These are phyloP conservation scores for Pomacea canaliculata DNA, from an alignment of 2,888 invertebrate genomes.

Conservation along the genomic window DNA sequence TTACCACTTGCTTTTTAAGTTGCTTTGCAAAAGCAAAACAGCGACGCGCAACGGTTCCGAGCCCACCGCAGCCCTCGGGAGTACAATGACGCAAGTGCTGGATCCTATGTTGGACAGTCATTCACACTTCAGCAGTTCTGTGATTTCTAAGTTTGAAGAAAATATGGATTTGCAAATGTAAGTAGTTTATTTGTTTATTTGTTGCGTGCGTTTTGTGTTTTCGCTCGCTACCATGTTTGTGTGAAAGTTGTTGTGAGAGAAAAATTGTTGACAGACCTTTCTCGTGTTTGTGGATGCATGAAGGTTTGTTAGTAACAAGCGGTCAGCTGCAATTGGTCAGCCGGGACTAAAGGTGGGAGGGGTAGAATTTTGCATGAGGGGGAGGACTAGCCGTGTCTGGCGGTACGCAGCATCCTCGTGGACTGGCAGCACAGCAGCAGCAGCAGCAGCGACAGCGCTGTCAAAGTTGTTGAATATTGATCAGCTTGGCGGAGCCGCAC, in stretches of 20 bases:
- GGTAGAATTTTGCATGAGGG: too few species aligned
- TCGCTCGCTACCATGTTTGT: background rate
- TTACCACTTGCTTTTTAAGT: background rate
- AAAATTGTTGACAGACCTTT: too few species aligned
- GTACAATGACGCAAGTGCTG: slow-evolving; percentile 36
- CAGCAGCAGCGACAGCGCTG: background rate
- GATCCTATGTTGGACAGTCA: slow-evolving; percentile 32
- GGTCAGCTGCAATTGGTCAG: too few species aligned
- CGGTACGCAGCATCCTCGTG: too few species aligned
- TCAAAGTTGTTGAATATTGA: background rate
- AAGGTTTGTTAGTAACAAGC: too few species aligned
- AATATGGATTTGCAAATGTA: slow-evolving; percentile 45
- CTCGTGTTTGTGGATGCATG: too few species aligned
- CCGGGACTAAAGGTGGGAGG: too few species aligned
- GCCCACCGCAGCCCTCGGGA: background rate
- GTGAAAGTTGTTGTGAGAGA: too few species aligned
- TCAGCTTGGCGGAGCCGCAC: background rate
- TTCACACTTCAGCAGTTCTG: slow-evolving; percentile 22
- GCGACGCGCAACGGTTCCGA: background rate
- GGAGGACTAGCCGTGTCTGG: too few species aligned
- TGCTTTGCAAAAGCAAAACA: background rate
- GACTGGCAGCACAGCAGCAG: background rate
- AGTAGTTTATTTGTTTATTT: slow-evolving; percentile 31
- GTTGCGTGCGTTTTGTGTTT: slow-evolving; percentile 5
- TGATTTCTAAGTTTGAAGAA: slow-evolving; percentile 38